Evolutionary conservation across 2,888 invertebrate genomes (phyloP), one percentile per base, ranked within the genome.

Genomic region (Fragum fragum): DNA sequence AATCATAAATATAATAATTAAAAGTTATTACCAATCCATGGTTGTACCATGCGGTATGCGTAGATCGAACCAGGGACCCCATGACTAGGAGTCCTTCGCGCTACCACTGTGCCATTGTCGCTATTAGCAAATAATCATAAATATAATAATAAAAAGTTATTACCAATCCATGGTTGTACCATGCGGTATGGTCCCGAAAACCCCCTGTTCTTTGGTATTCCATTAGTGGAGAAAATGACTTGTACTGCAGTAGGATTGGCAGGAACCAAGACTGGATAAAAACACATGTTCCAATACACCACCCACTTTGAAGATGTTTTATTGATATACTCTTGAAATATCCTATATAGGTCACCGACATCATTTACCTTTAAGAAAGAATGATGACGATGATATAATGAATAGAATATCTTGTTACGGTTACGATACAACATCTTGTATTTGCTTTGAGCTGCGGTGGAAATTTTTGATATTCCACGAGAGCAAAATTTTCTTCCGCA

Each of bases 171-270:
- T 5, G 61, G 32, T 5, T 28, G 28, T 32, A 61, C 1, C 61
- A 61, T 61, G 26, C 21, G 26, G 29, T 61, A 61, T 1, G 61
- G 29, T 32, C 61, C 61, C 16, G 29, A 16, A 16, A 61, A 61
- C 14, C 32, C 29, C 9, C 32, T 36, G 32, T 61, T 61, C 32
- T 61, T 61, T 32, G 61, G 61, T 21, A 61, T 29, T 28, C 29
- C 21, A 16, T 14, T n/a, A 21, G 61, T 29, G 1, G 47, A 26
- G 21, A 73, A 36, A 47, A 73, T 61, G 3, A 47, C 28, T 21
- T 73, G 59, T 29, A 73, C n/a, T n/a, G 73, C 18, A 14, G 39
- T 1, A 11, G 73, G 73, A 47, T 73, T 61, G 0, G 42, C 61
- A 18, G 61, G 73, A n/a, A 47, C n/a, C 32, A 73, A 14, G 16